A percentile compares a stretch with the other conserved stretches of the same genome.
These are phyloP conservation scores for Cladorhizidae sp. DNA, from an alignment of 37 sponge, comb jelly and placozoan species.

Conservation along the genomic window DNA sequence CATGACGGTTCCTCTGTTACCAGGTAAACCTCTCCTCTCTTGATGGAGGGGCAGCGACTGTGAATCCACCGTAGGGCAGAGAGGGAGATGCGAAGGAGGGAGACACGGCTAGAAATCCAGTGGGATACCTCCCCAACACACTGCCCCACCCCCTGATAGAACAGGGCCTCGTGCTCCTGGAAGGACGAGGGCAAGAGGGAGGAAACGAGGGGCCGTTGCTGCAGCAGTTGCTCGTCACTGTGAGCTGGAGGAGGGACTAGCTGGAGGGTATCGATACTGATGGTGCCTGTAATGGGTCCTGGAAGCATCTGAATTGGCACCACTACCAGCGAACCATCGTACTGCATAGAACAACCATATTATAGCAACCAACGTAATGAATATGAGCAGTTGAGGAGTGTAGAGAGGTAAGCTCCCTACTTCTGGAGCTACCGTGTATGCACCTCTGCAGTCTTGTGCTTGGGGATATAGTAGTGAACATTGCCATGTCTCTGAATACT, in stretches of 20 bases:
- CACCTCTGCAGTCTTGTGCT: conserved; percentile 44
- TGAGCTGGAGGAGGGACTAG: neutral
- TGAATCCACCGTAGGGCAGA: conserved; percentile 67
- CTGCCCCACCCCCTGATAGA: conserved; percentile 75
- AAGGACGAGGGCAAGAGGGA: conserved; percentile 12
- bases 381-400: neutral
- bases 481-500: conserved; percentile 43
- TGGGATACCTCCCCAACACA: conserved; percentile 58
- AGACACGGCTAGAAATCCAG: conserved; percentile 36
- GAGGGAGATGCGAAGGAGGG: conserved; percentile 47
- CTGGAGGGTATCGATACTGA: conserved; percentile 67
- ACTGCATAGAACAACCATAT: conserved; percentile 26
- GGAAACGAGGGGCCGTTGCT: neutral
- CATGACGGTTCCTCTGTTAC: conserved; percentile 1
- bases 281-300: conserved; percentile 47
- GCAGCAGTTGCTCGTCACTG: neutral
- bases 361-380: neutral
- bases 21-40: conserved; percentile 49
- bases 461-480: conserved; percentile 48
- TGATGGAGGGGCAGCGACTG: conserved; percentile 42
- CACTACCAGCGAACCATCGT: conserved; percentile 77
- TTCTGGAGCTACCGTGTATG: neutral
- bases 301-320: conserved; percentile 49
- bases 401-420: neutral
- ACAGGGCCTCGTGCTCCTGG: conserved; percentile 57